Percentiles rank a stretch among this genome's conserved stretches.
Conservation (phyloP, 2,113 vertebrate genomes). For the Saguinus midas region DNA sequence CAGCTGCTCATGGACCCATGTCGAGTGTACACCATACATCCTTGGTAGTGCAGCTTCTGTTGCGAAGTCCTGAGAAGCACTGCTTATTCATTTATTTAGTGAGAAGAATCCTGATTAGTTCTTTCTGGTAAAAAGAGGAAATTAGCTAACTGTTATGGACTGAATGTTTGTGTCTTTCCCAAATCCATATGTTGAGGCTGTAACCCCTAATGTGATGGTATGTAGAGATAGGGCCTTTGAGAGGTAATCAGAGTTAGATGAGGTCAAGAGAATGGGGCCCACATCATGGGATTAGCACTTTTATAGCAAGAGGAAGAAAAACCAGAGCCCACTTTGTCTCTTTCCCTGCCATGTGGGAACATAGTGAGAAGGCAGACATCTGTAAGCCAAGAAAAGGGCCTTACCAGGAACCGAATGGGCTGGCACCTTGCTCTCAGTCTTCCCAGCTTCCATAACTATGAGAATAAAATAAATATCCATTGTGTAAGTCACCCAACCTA, state of each 20-base stretch:
- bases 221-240: background rate
- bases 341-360: background rate
- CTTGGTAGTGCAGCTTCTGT: background rate
- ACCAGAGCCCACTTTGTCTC: background rate
- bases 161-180: background rate
- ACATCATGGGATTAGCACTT: background rate
- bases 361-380: background rate
- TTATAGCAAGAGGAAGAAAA: background rate
- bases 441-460: background rate
- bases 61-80: conserved; percentile 2
- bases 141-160: background rate
- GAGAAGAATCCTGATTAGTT: conserved; percentile 14
- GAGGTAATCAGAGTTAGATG: background rate
- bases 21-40: background rate
- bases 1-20: background rate
- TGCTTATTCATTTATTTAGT: conserved; percentile 21
- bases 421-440: background rate
- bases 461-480: background rate
- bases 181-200: background rate
- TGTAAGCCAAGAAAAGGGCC: background rate
- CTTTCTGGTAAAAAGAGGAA: conserved; percentile 34
- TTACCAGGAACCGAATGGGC: background rate
- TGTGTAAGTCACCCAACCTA: background rate
- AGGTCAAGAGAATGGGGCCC: background rate
- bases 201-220: background rate